Conservation (phyloP, 1,140 invertebrate genomes). For the Pentalonia nigronervosa region DNA sequence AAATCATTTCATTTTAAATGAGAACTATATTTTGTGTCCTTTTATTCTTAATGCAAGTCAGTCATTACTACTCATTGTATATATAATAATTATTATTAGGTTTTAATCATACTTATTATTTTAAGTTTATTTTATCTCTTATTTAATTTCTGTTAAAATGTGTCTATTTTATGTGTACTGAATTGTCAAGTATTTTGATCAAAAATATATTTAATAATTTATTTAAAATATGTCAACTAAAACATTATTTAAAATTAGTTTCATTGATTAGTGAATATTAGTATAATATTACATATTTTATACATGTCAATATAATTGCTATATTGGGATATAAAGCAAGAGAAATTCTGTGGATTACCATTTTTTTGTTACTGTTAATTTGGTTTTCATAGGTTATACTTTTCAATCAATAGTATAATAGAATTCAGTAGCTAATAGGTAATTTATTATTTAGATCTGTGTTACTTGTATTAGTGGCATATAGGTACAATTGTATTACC, state of each 20-base stretch:
- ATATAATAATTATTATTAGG: conserved; percentile 1
- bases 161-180: conserved; percentile 16
- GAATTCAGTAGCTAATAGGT: too few relatives aligned
- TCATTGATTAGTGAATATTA: background rate
- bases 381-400: background rate
- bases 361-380: background rate
- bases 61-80: background rate
- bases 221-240: background rate
- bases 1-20: background rate
- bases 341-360: background rate
- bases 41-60: background rate
- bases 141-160: background rate
- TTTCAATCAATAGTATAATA: too few relatives aligned
- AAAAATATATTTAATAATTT: background rate
- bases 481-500: too few relatives aligned
- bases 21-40: background rate
- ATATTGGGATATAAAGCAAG: background rate
- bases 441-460: too few relatives aligned
- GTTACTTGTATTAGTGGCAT: too few relatives aligned
- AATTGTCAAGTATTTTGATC: conserved; percentile 5
- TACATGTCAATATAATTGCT: background rate
- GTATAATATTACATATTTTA: background rate
- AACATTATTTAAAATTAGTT: background rate
- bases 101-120: background rate
- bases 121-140: background rate